Percentiles rank a stretch among this genome's conserved stretches.
Conservation (phyloP, 2,888 invertebrate genomes). For the Lumbricus terrestris region DNA sequence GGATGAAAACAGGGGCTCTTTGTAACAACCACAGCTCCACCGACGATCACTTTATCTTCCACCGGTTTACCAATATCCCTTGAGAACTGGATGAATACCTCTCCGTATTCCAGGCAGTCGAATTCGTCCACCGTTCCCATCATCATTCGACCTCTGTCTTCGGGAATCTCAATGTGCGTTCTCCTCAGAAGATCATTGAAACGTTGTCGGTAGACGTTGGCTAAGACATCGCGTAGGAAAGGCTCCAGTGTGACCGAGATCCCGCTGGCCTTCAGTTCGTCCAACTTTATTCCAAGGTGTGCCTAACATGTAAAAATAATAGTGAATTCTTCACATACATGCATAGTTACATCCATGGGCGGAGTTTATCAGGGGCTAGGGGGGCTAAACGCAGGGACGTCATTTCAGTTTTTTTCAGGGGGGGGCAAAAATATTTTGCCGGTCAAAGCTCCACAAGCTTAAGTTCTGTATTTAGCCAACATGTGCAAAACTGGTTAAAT, state of each 20-base stretch:
- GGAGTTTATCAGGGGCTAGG: too few relatives aligned
- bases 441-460: too few relatives aligned
- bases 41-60: conserved; percentile 26
- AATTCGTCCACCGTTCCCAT: conserved; percentile 56
- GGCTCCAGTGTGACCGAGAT: background rate
- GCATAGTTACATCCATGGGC: too few relatives aligned
- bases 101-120: conserved; percentile 50
- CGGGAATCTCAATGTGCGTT: conserved; percentile 43
- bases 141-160: conserved; percentile 48
- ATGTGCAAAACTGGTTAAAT: too few relatives aligned
- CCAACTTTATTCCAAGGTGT: background rate
- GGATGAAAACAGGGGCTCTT: conserved; percentile 60
- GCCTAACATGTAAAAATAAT: background rate
- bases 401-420: too few relatives aligned
- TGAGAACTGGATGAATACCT: conserved; percentile 46
- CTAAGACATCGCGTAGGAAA: background rate
- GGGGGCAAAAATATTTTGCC: too few relatives aligned
- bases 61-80: conserved; percentile 25
- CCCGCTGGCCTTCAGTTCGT: background rate
- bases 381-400: too few relatives aligned
- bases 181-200: conserved; percentile 27
- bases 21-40: conserved; percentile 53
- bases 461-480: too few relatives aligned
- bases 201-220: background rate
- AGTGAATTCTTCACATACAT: too few relatives aligned